Evolutionary conservation across 2,113 vertebrate species (phyloP).

Genomic region (Passer montanus): DNA sequence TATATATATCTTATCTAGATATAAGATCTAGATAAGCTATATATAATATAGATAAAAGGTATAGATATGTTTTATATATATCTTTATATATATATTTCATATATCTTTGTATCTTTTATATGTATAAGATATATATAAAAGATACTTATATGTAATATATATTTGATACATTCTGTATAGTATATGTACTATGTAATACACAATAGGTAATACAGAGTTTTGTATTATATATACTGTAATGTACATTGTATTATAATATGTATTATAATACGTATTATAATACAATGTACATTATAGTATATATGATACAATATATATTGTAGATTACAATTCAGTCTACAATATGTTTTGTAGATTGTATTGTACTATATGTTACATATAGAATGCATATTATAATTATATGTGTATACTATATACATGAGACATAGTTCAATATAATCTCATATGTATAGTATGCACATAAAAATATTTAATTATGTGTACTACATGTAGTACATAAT

Average conservation of each 20-base stretch:
- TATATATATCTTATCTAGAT: too few relatives aligned
- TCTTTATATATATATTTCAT: too few relatives aligned
- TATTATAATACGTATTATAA: neutral
- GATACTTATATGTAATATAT: too few relatives aligned
- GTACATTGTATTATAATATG: too few relatives aligned
- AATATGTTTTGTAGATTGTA: neutral
- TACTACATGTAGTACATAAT: neutral
- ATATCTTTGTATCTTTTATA: neutral
- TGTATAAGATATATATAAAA: neutral
- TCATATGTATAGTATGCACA: too few relatives aligned
- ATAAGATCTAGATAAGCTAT: too few relatives aligned
- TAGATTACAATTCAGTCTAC: too few relatives aligned
- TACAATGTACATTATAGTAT: neutral
- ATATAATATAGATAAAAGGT: too few relatives aligned
- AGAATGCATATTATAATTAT: neutral
- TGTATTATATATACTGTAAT: neutral
- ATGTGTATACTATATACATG: neutral
- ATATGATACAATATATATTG: neutral
- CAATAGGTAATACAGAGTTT: too few relatives aligned
- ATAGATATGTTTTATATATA: too few relatives aligned
- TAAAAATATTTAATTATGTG: neutral
- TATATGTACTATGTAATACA: too few relatives aligned
- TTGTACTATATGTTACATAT: neutral
- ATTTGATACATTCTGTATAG: neutral
- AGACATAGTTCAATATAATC: neutral